Base-by-base conservation (phyloP, 2,888 invertebrate species). In the Drosophila quinaria region DNA sequence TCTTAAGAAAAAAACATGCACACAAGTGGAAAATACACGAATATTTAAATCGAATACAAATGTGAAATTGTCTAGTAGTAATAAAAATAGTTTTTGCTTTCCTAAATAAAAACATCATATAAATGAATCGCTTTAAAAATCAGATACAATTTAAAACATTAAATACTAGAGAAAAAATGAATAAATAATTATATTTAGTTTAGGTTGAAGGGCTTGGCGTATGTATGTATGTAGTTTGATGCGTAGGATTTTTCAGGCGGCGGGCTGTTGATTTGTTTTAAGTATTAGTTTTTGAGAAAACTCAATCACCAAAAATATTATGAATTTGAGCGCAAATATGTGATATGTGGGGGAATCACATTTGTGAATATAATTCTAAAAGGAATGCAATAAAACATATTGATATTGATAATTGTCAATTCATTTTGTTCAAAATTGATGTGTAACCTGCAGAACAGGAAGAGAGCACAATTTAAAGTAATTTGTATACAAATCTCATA, bases 181-280 rank as follows among this genome's bases (percentile, higher is more conserved):
- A 47, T 47, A 58, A 58, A 58, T 47, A 58, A 58, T 58, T 58
- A 25, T 37, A 15, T 46, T 55, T 55, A 55, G 56, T 31, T 22
- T 33, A 33, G 29, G 4, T 15, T 37, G 13, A 42, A 50, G 17
- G 49, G 13, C 8, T 44, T 25, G 13, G 3, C 8, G 3, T n/a
- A n/a, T n/a, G n/a, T n/a, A n/a, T n/a, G n/a, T n/a, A n/a, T n/a
- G n/a, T 44, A 39, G 39, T 17, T 39, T 15, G 13, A 2, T 42
- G 3, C 2, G 11, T 42, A 19, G 41, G 42, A 42, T 19, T 19
- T 2, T 1, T 42, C 6, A 13, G 13, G 10, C 13, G 19, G 22
- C 13, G 15, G 41, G 10, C n/a, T 8, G 8, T 6, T 3, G 15
- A n/a, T 39, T 39, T 39, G 4, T 39, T 15, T 39, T 8, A 6